These are phyloP conservation scores for Hylomyscus alleni DNA, from an alignment of 2,797 vertebrate genomes.

Conservation along the genomic window DNA sequence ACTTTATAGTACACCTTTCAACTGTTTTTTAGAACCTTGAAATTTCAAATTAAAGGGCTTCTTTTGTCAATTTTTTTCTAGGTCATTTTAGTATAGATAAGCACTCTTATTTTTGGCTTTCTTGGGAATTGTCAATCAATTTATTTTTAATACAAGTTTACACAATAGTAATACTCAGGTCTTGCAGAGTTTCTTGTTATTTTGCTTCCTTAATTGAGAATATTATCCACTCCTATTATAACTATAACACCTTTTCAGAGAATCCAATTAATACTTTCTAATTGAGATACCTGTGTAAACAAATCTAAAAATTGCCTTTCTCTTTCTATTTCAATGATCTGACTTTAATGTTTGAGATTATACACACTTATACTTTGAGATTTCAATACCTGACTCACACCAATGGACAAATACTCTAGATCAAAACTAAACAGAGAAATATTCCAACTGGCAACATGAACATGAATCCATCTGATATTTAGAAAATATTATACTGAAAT, in stretches of 20 bases:
- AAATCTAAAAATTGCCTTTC: background rate
- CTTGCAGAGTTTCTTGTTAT: background rate
- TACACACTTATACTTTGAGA: no score
- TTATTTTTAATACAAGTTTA: background rate
- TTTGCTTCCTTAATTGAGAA: background rate
- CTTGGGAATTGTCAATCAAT: background rate
- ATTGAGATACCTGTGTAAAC: background rate
- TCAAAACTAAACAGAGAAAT: no score
- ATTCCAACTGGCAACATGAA: no score
- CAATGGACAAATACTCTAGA: no score
- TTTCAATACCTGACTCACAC: no score
- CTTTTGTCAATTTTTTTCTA: background rate
- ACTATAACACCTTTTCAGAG: background rate
- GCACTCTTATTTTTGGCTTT: background rate
- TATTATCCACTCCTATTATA: background rate
- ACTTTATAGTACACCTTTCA: background rate
- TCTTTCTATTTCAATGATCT: background rate
- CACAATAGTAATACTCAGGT: background rate
- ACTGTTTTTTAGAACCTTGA: background rate
- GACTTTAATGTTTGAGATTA: background rate
- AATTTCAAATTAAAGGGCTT: background rate
- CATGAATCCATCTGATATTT: no score
- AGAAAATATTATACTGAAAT: no score
- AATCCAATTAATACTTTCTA: background rate
- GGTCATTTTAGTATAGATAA: fast-evolving